Evolutionary conservation across 1,140 invertebrate species (phyloP), one percentile per base, ranked within the genome.

Genomic region (Drosophila nigromelanica): DNA sequence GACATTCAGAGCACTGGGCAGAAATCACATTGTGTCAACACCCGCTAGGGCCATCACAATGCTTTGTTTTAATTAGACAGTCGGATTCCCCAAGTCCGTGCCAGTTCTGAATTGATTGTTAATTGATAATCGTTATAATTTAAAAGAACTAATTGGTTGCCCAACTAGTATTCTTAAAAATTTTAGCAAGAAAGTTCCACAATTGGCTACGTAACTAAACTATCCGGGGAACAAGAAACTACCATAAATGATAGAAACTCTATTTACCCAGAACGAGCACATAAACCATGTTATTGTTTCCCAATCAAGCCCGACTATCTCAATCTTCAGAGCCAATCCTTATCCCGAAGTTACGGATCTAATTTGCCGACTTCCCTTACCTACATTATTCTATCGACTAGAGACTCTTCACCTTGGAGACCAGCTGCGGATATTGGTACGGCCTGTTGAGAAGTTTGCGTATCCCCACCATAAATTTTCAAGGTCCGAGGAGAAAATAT

Each of bases 331-430:
- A 50, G 47, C 47, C 24, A 54, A 54, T 40, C 15, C 94, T 95
- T 95, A 93, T 95, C 93, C 95, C 94, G 70, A 73, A 95, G 94
- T 95, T 95, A 96, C 95, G 95, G 94, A 96, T 96, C 95, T 92
- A 95, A 94, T 95, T 96, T 96, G 94, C 93, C 92, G 90, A 96
- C 95, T 96, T 96, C 94, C 95, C 95, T 96, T 96, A 96, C 40
- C 94, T 96, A 96, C 95, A 96, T 96, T 96, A 94, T 93, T 37
- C 10, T 95, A 96, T 96, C 95, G 94, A 96, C 95, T 95, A 96
- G 95, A 96, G 96, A 95, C 95, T 96, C 93, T 95, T 95, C 94
- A 96, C 95, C 96, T 96, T 95, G 95, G 95, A 96, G 95, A 97
- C 95, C 95, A 95, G 95, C 94, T 96, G 94, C 74, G 74, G 74